Conservation (phyloP, 1,140 invertebrate genomes). For the Megalonaias nervosa region DNA sequence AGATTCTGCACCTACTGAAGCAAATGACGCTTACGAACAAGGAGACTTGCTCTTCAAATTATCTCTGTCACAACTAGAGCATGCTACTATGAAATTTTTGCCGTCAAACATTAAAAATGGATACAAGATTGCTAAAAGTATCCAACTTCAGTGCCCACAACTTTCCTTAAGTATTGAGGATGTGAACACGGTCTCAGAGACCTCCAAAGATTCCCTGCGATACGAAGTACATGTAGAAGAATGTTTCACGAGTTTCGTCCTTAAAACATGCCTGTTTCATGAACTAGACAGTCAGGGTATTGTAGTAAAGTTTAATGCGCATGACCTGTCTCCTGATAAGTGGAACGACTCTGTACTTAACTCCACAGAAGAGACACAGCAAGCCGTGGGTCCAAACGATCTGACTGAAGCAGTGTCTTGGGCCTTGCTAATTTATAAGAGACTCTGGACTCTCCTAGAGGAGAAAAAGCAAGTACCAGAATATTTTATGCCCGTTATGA, state of each 20-base stretch:
- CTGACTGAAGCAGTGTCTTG: neutral
- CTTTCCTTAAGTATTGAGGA: neutral
- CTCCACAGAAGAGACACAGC: neutral
- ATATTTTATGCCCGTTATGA: conserved; percentile 1
- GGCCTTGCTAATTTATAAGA: conserved; percentile 3
- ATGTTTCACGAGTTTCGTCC: neutral
- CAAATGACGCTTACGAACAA: neutral
- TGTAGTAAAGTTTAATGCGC: neutral
- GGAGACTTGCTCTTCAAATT: conserved; percentile 3
- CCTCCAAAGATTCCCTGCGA: neutral
- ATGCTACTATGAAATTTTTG: neutral
- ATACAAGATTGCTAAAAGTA: conserved; percentile 11
- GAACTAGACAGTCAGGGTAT: neutral
- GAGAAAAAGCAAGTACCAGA: conserved; percentile 2
- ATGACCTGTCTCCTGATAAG: neutral
- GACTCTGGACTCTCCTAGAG: neutral
- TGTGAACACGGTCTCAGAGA: neutral
- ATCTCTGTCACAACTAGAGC: conserved; percentile 10
- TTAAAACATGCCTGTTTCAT: conserved; percentile 6
- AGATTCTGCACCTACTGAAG: too few relatives aligned
- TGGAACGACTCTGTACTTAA: conserved; percentile 1
- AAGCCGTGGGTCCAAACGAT: neutral
- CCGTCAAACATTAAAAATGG: neutral
- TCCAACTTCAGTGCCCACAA: neutral
- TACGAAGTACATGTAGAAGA: neutral